Evolutionary conservation across 1,140 invertebrate genomes (phyloP).

Genomic region (Thaumetopoea pityocampa): DNA sequence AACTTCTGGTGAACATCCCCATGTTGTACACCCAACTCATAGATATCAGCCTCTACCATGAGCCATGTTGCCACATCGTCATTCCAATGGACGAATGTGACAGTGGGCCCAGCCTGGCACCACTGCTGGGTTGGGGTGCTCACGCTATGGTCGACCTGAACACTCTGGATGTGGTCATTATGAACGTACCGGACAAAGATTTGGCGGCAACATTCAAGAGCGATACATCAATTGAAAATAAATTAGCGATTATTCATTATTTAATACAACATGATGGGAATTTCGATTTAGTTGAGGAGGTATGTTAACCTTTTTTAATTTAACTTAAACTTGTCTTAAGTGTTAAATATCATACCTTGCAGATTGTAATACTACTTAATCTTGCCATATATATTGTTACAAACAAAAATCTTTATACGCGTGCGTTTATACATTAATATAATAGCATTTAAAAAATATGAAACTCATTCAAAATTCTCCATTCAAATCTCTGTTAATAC

Average conservation of each 20-base stretch:
- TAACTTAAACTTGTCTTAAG: too few relatives aligned
- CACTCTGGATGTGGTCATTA: slow-evolving; percentile 82
- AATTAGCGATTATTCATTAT: slow-evolving; percentile 86
- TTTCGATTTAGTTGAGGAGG: slow-evolving; percentile 82
- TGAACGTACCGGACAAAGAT: slow-evolving; percentile 79
- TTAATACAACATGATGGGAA: slow-evolving; percentile 85
- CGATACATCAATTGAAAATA: slow-evolving; percentile 80
- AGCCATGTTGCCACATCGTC: slow-evolving; percentile 87
- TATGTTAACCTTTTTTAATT: slow-evolving; percentile 33
- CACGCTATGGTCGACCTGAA: slow-evolving; percentile 80
- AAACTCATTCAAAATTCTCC: too few relatives aligned
- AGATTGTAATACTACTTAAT: too few relatives aligned
- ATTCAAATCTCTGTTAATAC: too few relatives aligned
- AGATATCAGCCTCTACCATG: slow-evolving; percentile 87
- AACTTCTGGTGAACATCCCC: slow-evolving; percentile 86
- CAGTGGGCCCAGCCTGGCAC: slow-evolving; percentile 80
- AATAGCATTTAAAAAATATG: too few relatives aligned
- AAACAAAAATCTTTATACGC: too few relatives aligned
- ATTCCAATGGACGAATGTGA: slow-evolving; percentile 77
- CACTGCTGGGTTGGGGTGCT: slow-evolving; percentile 76
- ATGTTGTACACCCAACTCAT: slow-evolving; percentile 87
- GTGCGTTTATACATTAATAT: too few relatives aligned
- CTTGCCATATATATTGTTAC: too few relatives aligned
- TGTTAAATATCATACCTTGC: too few relatives aligned
- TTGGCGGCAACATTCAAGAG: slow-evolving; percentile 82